Conservation (phyloP, 1,140 invertebrate genomes). For the Stenopsyche tienmushanensis region DNA sequence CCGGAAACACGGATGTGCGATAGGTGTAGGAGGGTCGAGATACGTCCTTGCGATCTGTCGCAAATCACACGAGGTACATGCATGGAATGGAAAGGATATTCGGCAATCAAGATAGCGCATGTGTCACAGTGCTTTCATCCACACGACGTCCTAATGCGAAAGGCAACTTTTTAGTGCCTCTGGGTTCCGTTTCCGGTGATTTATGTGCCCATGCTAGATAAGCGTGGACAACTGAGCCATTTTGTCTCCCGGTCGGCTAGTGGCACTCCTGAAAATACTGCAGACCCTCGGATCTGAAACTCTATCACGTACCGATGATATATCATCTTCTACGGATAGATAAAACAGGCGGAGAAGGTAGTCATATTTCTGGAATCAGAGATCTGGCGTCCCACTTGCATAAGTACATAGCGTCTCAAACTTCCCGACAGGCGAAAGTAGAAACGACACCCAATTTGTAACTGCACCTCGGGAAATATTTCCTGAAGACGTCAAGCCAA, state of each 20-base stretch:
- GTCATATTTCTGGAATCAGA: not conserved
- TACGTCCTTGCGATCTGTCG: no score
- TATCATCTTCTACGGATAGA: constrained; percentile 6
- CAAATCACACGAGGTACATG: no score
- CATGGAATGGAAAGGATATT: no score
- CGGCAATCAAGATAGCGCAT: no score
- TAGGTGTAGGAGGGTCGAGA: no score
- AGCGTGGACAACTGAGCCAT: constrained; percentile 5
- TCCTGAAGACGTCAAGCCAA: no score
- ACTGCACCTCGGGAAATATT: no score
- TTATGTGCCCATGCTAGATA: not conserved
- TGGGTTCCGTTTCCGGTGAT: not conserved
- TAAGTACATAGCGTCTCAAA: not conserved
- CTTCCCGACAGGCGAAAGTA: not conserved
- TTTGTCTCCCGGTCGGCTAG: no score
- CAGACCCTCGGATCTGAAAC: not conserved
- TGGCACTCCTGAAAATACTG: not conserved
- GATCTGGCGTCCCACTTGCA: not conserved
- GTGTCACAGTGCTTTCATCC: not conserved
- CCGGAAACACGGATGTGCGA: no score
- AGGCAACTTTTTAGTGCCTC: not conserved
- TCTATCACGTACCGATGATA: not conserved
- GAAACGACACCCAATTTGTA: not conserved
- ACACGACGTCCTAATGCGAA: not conserved
- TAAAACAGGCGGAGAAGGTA: not conserved